These are phyloP conservation scores for Suillia variegata DNA, from an alignment of 2,888 invertebrate genomes.

Conservation along the genomic window DNA sequence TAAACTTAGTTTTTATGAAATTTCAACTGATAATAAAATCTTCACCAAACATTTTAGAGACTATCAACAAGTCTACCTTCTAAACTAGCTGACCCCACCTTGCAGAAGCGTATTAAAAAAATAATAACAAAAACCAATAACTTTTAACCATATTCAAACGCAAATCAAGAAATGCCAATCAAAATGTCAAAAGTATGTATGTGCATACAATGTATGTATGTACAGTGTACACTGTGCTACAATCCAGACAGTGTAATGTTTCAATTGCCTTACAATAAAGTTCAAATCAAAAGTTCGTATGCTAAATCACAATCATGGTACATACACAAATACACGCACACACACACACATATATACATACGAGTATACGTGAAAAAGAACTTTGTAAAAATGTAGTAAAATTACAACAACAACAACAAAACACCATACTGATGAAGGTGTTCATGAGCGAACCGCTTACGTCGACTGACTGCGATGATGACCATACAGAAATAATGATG, in stretches of 20 bases:
- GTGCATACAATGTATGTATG: too few species aligned
- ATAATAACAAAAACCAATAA: too few species aligned
- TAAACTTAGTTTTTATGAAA: too few species aligned
- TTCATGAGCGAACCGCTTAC: background rate
- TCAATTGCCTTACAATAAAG: conserved; percentile 18
- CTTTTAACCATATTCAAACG: too few species aligned
- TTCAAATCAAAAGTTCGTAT: conserved; percentile 7
- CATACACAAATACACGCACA: background rate
- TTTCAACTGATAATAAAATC: too few species aligned
- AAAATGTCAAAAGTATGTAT: conserved; percentile 27
- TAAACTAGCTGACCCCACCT: too few species aligned
- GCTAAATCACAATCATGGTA: conserved; percentile 20
- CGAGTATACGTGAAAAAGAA: background rate
- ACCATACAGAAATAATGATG: conserved; percentile 39
- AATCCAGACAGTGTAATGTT: conserved; percentile 15
- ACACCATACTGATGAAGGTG: background rate
- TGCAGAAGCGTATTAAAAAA: too few species aligned
- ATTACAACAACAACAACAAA: too few species aligned
- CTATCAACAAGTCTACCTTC: too few species aligned
- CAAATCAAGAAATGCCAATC: conserved; percentile 29
- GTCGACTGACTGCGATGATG: conserved; percentile 31
- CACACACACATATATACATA: background rate
- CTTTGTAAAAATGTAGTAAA: background rate
- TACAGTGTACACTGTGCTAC: too few species aligned
- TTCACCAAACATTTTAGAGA: too few species aligned